Evolutionary conservation across 2,113 vertebrate species (phyloP).

Genomic region (Chaetops frenatus): DNA sequence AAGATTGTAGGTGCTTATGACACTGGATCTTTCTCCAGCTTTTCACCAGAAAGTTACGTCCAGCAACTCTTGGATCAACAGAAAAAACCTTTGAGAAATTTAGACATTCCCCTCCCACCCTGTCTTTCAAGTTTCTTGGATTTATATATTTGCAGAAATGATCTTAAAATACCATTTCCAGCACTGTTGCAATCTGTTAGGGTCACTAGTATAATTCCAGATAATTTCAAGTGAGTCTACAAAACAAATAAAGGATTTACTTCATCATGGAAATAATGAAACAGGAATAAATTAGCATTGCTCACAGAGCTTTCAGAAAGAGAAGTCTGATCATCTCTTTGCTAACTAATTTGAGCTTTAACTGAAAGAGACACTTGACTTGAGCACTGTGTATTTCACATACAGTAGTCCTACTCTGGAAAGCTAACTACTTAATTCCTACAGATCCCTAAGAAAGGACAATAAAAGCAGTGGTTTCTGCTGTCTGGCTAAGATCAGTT

Average conservation of each 20-base stretch:
- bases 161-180: neutral
- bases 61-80: neutral
- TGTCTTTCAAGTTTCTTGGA: neutral
- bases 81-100: neutral
- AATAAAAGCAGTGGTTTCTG: neutral
- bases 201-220: neutral
- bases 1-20: neutral
- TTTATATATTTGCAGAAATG: neutral
- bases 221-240: neutral
- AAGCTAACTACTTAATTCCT: neutral
- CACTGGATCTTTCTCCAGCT: neutral
- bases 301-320: neutral
- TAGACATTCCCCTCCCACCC: neutral
- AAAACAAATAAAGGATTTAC: neutral
- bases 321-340: neutral
- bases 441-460: neutral
- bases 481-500: neutral
- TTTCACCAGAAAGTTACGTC: neutral
- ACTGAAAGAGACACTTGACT: neutral
- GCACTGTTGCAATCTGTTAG: neutral
- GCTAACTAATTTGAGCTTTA: neutral
- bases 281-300: neutral
- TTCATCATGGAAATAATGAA: neutral
- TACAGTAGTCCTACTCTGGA: neutral
- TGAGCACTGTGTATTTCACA: neutral